Evolutionary conservation across 2,888 invertebrate genomes (phyloP), one percentile per base, ranked within the genome.

Genomic region (Lasioglossum malachurum): DNA sequence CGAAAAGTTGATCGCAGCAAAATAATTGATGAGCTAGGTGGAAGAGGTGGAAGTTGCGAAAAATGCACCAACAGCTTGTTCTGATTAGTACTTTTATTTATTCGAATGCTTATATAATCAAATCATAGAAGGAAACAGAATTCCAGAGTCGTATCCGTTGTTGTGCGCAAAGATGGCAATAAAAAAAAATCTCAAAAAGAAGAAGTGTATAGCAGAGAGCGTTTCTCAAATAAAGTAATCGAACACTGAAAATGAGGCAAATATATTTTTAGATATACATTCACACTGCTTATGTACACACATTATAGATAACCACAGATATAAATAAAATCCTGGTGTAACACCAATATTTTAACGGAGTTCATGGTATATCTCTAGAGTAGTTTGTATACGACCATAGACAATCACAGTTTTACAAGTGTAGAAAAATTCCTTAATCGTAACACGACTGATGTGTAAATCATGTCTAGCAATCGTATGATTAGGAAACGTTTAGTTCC

Each of bases 11-110:
- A 67, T 35, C 19, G 71, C 23, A 80, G 67, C 67, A 16, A 89
- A 86, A 86, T 83, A 90, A 91, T 89, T 90, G 91, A 91, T 75
- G 82, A 91, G 91, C 84, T 86, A 78, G 91, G 91, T 91, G 91
- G 91, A 91, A 91, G 88, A 90, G 90, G 90, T 74, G 75, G 82
- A 86, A 82, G 67, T 80, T 75, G 49, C 67, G 75, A 71, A 82
- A 8, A 74, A 67, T 67, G 31, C 67, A 64, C 31, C 14, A 38
- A 74, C 41, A 78, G 14, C 14, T 46, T 75, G 27, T 75, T 14
- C 3, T 67, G 31, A 38, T 27, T 14, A 69, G n/a, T 79, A 72
- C 16, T 57, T 79, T 69, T 67, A 71, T 78, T 73, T 64, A 64
- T 57, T 72, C 60, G 27, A 41, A 69, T 44, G 44, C 4, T 67